Conservation (phyloP, 2,113 vertebrate species). For the Gopherus evgoodei region DNA sequence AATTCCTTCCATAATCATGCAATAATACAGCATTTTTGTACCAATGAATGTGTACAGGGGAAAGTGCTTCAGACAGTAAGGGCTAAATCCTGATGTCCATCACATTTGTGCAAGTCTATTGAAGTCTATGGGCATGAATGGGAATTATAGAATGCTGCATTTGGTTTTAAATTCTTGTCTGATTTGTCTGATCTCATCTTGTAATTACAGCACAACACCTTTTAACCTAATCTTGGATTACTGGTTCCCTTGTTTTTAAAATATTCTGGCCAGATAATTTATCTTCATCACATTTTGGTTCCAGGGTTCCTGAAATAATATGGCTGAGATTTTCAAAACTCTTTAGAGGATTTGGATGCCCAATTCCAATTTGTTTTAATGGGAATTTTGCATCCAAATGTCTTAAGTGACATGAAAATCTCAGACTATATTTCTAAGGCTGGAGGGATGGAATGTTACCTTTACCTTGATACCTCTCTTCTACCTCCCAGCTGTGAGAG, state of each 20-base stretch:
- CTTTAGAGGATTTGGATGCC: background rate
- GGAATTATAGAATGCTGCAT: background rate
- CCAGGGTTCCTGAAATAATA: background rate
- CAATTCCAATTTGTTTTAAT: background rate
- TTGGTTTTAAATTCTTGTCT: background rate
- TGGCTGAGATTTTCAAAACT: background rate
- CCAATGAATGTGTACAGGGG: background rate
- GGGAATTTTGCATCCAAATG: background rate
- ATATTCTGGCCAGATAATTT: background rate
- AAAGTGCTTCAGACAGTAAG: background rate
- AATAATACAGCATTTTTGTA: background rate
- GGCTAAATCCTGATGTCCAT: background rate
- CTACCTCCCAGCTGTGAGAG: background rate
- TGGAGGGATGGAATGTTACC: background rate
- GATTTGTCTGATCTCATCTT: background rate
- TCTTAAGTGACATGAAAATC: background rate
- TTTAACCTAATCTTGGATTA: background rate
- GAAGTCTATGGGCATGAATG: background rate
- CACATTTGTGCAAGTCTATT: background rate
- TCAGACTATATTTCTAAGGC: background rate
- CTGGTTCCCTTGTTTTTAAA: background rate
- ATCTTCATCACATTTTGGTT: background rate
- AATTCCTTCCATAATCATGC: background rate
- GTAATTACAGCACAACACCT: background rate
- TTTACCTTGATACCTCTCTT: background rate